Evolutionary conservation across 1,140 invertebrate genomes (phyloP), one percentile per base, ranked within the genome.

Genomic region (Drosophila tristis): DNA sequence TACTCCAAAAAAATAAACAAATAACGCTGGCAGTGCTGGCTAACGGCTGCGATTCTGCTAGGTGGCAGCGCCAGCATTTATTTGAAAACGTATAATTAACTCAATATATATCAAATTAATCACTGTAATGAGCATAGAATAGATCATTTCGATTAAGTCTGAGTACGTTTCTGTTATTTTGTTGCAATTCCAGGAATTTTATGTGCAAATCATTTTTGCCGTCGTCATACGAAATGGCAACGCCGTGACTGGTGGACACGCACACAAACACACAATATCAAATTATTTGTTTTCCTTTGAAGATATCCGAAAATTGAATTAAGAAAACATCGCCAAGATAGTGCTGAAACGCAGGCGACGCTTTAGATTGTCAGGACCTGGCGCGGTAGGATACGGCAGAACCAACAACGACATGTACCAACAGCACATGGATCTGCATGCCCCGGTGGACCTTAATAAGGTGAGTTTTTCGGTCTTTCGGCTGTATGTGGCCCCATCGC

Each of bases 371-470:
- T 74, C 74, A 68, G 74, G 66, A 44, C 71, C 80, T 64, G 60
- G 57, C 61, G 78, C 60, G 50, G 57, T 68, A 43, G 66, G 57
- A 35, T 44, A 64, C 45, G 53, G 49, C 42, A 47, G 59, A n/a
- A 25, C 42, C 25, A 74, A 66, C 66, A 59, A 65, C 51, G 87
- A 82, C 13, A 87, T 87, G 84, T 80, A 84, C 43, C 85, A 87
- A 57, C 73, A 84, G 60, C 80, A 91, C 66, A 90, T 91, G 89
- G 86, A 92, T 53, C 92, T 95, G 51, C 94, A 95, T 81, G 92
- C 93, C 74, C 94, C 94, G 25, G 94, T 95, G 44, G 94, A 94
- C 80, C 91, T 94, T 13, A 95, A 95, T 77, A 94, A 94, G 93
- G 94, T 94, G 92, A 91, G 78, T 11, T n/a, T 35, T 35, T 29